A percentile compares a stretch with the other conserved stretches of the same genome.
phyloP scores from a whole-genome alignment of 2,113 vertebrate genomes.

The Apus apus region DNA sequence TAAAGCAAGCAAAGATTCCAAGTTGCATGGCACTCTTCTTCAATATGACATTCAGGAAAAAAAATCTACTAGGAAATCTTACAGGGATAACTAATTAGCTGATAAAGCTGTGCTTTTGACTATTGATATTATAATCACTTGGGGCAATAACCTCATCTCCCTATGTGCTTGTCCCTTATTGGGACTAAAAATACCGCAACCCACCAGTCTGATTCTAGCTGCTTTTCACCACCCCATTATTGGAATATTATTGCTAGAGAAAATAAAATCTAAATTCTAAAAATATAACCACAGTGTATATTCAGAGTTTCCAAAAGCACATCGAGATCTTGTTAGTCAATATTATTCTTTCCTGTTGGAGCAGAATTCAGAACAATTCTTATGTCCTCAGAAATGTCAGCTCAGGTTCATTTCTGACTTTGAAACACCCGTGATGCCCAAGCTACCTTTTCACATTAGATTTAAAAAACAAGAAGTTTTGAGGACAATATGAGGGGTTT shows the following conservation, averaged over 20 bases:
- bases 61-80: neutral
- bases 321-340: neutral
- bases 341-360: neutral
- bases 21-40: neutral
- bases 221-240: neutral
- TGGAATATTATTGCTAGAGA: neutral
- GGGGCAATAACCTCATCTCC: neutral
- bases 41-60: neutral
- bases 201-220: neutral
- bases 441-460: neutral
- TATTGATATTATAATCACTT: neutral
- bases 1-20: neutral
- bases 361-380: neutral
- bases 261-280: slow-evolving; percentile 23
- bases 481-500: slow-evolving; percentile 8
- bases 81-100: neutral
- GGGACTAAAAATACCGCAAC: neutral
- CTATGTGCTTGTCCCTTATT: neutral
- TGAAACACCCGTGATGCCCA: neutral
- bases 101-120: neutral
- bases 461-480: neutral
- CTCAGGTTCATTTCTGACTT: neutral
- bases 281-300: neutral
- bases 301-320: neutral
- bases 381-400: neutral